Percentiles rank a stretch among this genome's conserved stretches.
phyloP scores from a whole-genome alignment of 2,797 vertebrate species.

The Xiphophorus birchmanni region DNA sequence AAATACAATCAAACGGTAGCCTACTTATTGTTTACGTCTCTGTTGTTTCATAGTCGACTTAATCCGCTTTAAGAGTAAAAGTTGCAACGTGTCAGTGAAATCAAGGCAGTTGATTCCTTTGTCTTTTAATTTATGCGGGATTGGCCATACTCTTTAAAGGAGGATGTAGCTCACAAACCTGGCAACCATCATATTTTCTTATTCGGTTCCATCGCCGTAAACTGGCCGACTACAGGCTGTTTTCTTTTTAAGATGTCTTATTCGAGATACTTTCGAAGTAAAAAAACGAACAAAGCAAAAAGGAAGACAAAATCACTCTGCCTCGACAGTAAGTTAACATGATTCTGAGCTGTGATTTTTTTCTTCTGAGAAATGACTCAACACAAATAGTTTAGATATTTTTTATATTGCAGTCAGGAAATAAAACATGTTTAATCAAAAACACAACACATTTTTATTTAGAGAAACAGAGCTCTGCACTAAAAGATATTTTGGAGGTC shows the following conservation, averaged over 20 bases:
- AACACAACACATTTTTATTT: background rate
- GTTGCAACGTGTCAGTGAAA: background rate
- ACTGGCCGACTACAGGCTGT: conserved; percentile 35
- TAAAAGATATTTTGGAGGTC: background rate
- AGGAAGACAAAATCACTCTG: background rate
- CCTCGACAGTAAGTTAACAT: background rate
- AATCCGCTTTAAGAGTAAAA: background rate
- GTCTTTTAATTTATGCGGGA: background rate
- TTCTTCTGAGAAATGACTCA: background rate
- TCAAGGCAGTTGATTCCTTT: background rate
- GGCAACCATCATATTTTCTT: conserved; percentile 75
- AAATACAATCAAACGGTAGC: background rate
- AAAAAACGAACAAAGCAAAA: no score
- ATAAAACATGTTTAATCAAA: background rate
- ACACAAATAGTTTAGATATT: background rate
- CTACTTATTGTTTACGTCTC: background rate
- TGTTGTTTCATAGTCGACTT: background rate
- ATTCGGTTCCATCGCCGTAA: conserved; percentile 62
- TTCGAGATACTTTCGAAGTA: background rate
- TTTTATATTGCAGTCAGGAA: background rate
- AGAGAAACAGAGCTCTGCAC: background rate
- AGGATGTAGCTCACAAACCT: conserved; percentile 46
- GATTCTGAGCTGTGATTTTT: background rate
- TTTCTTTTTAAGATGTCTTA: background rate
- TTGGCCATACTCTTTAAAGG: background rate